phyloP scores from a whole-genome alignment of 2,888 invertebrate genomes.

The Lepidochitona cinerea region DNA sequence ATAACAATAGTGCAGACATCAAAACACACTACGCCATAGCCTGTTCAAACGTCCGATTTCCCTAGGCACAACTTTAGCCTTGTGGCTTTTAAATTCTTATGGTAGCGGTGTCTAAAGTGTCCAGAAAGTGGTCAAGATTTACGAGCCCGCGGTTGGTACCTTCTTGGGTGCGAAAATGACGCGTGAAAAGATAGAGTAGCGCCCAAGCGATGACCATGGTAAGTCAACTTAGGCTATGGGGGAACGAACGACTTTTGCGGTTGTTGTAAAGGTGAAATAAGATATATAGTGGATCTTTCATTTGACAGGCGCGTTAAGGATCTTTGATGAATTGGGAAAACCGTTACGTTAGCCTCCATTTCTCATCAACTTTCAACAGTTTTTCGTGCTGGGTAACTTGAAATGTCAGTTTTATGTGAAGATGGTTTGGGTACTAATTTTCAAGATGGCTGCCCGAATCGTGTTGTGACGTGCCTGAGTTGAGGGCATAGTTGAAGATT shows the following conservation, averaged over 20 bases:
- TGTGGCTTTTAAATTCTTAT: not conserved
- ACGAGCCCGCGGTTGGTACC: not conserved
- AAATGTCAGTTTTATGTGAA: not conserved
- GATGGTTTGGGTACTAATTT: conserved; percentile 46
- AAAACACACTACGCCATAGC: conserved; percentile 56
- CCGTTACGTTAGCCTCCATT: too few species aligned
- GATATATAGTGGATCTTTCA: too few species aligned
- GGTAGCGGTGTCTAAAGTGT: not conserved
- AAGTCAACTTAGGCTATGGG: not conserved
- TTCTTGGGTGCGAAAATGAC: not conserved
- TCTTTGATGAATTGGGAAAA: too few species aligned
- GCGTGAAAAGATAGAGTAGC: not conserved
- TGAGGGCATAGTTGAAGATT: not conserved
- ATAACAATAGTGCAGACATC: conserved; percentile 54
- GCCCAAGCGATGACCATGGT: conserved; percentile 6
- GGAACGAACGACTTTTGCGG: not conserved
- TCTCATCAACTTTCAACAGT: too few species aligned
- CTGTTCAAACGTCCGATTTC: not conserved
- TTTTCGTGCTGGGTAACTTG: too few species aligned
- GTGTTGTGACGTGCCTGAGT: conserved; percentile 50
- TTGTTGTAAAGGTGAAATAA: too few species aligned
- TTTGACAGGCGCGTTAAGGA: too few species aligned
- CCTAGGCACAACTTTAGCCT: not conserved
- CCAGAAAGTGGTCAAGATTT: not conserved
- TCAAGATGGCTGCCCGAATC: conserved; percentile 58